Base-by-base conservation (phyloP, 2,113 vertebrate species). In the Catharus fuscescens region DNA sequence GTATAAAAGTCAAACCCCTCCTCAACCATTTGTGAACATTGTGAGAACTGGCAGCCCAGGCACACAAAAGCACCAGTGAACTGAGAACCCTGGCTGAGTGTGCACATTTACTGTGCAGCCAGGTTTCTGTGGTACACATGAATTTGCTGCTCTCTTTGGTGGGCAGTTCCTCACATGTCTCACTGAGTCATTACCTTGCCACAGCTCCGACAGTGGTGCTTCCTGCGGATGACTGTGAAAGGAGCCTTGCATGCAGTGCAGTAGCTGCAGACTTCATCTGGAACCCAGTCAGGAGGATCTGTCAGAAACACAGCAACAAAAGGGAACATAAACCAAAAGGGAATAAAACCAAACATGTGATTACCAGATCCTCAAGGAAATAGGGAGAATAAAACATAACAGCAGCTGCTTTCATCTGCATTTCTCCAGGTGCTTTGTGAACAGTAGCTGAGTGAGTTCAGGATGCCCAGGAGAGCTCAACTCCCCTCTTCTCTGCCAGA, bases 271-370 rank as follows among this genome's bases (percentile, higher is more conserved):
- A 97, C 99, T 96, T 99, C 99, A 88, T 99, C 99, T 5, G 99
- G 99, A 50, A 99, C 99, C 99, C 99, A 99, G 91, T 99, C 99
- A 32, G 99, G 99, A 88, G 99, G 99, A 93, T 99, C 99, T 99
- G 97, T 78, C 95, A 54, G 80, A 90, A 83, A 64, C 79, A 93
- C 78, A 86, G 64, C 83, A 80, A 70, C 90, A 80, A 86, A 88
- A 90, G 77, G 60, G 16, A 80, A 93, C 26, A 86, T 80, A 94
- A 83, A 89, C 91, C 93, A 93, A 87, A 95, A 60, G 86, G n/a
- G 76, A 93, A 57, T 80, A 62, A 79, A 89, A 85, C 61, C 57
- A 89, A 88, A 79, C 65, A 80, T 3, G 34, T 10, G 28, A 88
- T 76, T 85, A 71, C 32, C 59, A 48, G 61, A n/a, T 76, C 73